Evolutionary conservation across 1,140 invertebrate species (phyloP), one percentile per base, ranked within the genome.

Genomic region (Oreohelix idahoensis): DNA sequence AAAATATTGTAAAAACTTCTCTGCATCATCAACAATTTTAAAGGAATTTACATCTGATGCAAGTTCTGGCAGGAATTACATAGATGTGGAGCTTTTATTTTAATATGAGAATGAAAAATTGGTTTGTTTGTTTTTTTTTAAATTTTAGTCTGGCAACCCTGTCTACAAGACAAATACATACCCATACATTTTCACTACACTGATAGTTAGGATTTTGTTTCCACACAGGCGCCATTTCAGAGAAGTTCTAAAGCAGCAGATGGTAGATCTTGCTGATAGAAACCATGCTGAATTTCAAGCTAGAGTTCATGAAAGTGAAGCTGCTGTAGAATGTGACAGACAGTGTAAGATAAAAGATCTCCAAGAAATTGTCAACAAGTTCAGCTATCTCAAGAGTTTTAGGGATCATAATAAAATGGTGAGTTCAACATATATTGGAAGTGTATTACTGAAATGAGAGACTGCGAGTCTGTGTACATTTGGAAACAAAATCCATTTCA

Each of bases 161-260:
- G n/a, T n/a, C n/a, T n/a, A n/a, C n/a, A n/a, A n/a, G n/a, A n/a
- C n/a, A n/a, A n/a, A n/a, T n/a, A n/a, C n/a, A n/a, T n/a, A n/a
- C n/a, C 45, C 45, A 49, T 11, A 11, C 10, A 49, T 11, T 17
- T 49, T 49, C 45, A 49, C 45, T 49, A 17, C 17, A 42, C 69
- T 53, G 35, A 81, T 49, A 42, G 35, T 51, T 17, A 77, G 73
- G n/a, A 63, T 38, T 74, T 0, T 79, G 32, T 82, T 76, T 36
- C 39, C 83, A 74, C 83, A 49, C 86, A 92, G 90, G 74, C 88
- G 87, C 73, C 89, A 91, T 84, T 91, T 88, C 71, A 85, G 91
- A 32, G 87, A 91, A 69, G 89, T 90, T 26, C 81, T 92, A 29
- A 92, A 92, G 75, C 89, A 91, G 73, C 91, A 92, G 81, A 92